Conservation (phyloP, 2,888 invertebrate genomes). For the Deilephila elpenor region DNA sequence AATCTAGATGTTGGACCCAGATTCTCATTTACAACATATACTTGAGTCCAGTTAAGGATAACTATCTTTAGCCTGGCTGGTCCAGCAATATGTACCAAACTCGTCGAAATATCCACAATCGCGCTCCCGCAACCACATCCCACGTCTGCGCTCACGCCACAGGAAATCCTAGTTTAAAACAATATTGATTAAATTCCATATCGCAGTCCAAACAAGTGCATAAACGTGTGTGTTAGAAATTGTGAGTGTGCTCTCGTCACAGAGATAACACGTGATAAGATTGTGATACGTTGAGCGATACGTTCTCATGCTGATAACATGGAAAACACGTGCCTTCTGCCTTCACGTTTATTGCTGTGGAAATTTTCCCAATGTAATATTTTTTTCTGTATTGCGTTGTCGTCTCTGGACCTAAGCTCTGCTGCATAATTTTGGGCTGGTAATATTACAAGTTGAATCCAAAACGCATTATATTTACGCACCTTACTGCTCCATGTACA, state of each 20-base stretch:
- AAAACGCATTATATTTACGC: too few species aligned
- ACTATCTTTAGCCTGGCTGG: too few species aligned
- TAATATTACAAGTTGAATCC: too few species aligned
- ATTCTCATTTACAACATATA: too few species aligned
- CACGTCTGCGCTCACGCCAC: neutral
- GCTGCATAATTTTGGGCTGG: too few species aligned
- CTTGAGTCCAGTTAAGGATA: too few species aligned
- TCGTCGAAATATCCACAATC: neutral
- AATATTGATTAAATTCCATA: constrained; percentile 13
- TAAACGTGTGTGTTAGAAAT: constrained; percentile 14
- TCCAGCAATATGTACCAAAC: neutral
- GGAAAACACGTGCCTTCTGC: constrained; percentile 33
- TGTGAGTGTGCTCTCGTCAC: constrained; percentile 23
- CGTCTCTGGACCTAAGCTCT: too few species aligned
- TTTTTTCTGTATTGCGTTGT: neutral
- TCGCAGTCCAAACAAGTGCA: constrained; percentile 17
- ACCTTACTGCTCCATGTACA: too few species aligned
- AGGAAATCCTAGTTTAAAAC: neutral
- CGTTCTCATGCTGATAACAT: constrained; percentile 49
- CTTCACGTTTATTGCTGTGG: constrained; percentile 36
- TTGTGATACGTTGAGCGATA: constrained; percentile 58
- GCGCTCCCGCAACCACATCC: neutral
- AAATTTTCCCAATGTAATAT: constrained; percentile 36
- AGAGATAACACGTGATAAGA: constrained; percentile 48
- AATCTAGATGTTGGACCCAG: too few species aligned